Evolutionary conservation across 1,140 invertebrate species (phyloP).

Genomic region (Drosophila lini): DNA sequence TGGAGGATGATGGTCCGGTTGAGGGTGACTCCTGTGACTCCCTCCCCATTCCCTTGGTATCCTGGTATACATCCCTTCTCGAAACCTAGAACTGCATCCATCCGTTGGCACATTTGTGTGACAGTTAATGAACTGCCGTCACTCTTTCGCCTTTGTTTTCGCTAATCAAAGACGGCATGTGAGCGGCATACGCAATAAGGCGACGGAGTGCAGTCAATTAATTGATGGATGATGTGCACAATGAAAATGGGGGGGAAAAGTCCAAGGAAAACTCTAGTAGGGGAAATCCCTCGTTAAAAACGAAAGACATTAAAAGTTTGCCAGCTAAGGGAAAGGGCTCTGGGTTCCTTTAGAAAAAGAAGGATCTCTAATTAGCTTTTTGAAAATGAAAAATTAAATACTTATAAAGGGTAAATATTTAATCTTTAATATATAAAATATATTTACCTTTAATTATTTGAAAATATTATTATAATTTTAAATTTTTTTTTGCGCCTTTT

Average conservation of each 20-base stretch:
- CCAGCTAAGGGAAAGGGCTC: too few species aligned
- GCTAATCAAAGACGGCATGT: conserved; percentile 70
- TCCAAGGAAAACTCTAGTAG: not conserved
- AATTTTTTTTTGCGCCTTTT: too few species aligned
- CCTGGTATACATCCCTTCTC: not conserved
- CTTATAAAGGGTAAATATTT: not conserved
- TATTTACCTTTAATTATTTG: not conserved
- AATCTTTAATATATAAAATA: not conserved
- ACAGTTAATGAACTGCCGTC: conserved; percentile 76
- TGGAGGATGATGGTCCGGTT: conserved; percentile 18
- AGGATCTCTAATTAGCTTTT: not conserved
- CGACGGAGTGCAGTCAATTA: conserved; percentile 52
- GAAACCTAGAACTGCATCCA: conserved; percentile 16
- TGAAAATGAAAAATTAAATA: not conserved
- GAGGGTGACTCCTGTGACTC: not conserved
- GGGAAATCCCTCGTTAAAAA: not conserved
- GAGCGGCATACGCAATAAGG: conserved; percentile 49
- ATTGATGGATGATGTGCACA: conserved; percentile 66
- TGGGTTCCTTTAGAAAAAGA: not conserved
- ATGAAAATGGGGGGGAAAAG: conserved; percentile 1
- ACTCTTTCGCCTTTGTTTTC: conserved; percentile 57
- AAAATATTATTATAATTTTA: not conserved
- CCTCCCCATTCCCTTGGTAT: not conserved
- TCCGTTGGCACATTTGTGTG: conserved; percentile 53
- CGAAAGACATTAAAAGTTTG: not conserved